These are phyloP conservation scores for Lutraria lutraria DNA, from an alignment of 2,888 invertebrate genomes.

Conservation along the genomic window DNA sequence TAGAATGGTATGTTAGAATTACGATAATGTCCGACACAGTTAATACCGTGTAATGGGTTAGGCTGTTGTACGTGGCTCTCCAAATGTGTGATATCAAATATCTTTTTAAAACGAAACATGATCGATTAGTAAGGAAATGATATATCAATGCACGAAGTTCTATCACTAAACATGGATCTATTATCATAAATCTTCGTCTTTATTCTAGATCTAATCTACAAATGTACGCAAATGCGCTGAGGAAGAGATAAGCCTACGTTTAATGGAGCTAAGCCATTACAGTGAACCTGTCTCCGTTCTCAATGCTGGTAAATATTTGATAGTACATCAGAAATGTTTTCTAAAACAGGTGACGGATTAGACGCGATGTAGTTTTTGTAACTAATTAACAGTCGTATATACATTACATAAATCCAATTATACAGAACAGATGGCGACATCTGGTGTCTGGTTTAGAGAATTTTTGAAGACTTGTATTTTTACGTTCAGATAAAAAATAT, in stretches of 20 bases:
- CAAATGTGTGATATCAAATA: background rate
- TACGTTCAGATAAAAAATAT: background rate
- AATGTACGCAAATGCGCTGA: slow-evolving; percentile 3
- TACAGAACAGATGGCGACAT: background rate
- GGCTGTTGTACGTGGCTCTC: background rate
- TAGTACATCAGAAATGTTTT: background rate
- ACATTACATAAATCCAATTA: slow-evolving; percentile 22
- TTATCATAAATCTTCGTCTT: background rate
- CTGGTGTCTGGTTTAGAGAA: background rate
- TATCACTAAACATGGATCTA: background rate
- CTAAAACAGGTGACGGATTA: slow-evolving; percentile 13
- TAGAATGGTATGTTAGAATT: background rate
- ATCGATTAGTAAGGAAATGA: background rate
- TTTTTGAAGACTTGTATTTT: background rate
- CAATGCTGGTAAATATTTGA: slow-evolving; percentile 15
- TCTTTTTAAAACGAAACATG: background rate
- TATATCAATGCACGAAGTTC: background rate
- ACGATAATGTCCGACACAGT: background rate
- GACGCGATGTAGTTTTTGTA: background rate
- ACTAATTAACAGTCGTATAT: background rate
- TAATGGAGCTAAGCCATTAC: background rate
- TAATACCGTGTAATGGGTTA: background rate
- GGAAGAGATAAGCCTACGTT: background rate
- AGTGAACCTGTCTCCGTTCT: background rate
- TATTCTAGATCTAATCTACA: slow-evolving; percentile 12